Evolutionary conservation across 2,888 invertebrate genomes (phyloP), one percentile per base, ranked within the genome.

Genomic region (Dynastes tityus): DNA sequence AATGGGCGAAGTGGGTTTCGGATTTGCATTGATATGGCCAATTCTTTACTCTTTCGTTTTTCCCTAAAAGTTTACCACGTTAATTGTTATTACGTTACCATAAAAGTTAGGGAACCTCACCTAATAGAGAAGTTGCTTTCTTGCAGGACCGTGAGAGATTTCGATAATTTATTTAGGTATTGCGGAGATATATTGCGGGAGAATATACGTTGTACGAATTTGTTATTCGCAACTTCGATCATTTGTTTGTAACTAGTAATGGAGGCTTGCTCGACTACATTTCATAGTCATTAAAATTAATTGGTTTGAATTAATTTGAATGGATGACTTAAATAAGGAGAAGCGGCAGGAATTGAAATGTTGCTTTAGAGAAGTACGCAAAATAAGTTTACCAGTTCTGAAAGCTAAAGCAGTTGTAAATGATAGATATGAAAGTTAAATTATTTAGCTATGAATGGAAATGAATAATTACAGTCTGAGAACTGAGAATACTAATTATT

Each of bases 21-120:
- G 58, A 58, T 58, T 73, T 73, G 58, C 58, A 73, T 58, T 16
- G 58, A 40, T n/a, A 40, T 37, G 11, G 16, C 22, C 40, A 58
- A 16, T 58, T 37, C 32, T 32, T 70, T 27, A 8, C 5, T 49
- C 29, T 45, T 51, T 58, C 40, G 9, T 73, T 6, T 4, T n/a
- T 55, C 2, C 55, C 32, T 58, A 49, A 22, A 22, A 68, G 3
- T 27, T 63, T 32, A 63, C 63, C 63, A 11, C 3, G 29, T 29
- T 32, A 16, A 53, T 29, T 27, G 29, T 37, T 63, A 11, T 27
- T 63, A 63, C 13, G 11, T 29, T 63, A 32, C 63, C 8, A 9
- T 61, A 22, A 29, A 32, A 63, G 11, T 63, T 32, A 37, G 3
- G 2, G 55, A 16, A 22, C 6, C n/a, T 6, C 22, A 58, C 22